Conservation (phyloP, 2,888 invertebrate genomes). For the Carcina quercana region DNA sequence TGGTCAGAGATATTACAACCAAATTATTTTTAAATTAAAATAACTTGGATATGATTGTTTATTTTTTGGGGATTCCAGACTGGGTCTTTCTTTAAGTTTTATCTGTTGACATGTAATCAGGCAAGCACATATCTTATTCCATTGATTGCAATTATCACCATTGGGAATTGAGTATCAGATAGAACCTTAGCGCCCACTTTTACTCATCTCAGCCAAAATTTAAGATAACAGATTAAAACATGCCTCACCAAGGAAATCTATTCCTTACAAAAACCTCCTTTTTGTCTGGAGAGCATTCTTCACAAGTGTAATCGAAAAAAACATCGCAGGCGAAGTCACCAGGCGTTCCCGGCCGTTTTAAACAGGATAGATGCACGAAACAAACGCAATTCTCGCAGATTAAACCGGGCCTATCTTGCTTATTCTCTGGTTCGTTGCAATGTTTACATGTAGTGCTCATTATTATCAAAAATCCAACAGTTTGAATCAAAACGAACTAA, state of each 20-base stretch:
- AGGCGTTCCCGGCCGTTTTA: conserved; percentile 79
- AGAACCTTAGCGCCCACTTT: no score
- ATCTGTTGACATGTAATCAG: no score
- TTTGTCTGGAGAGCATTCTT: conserved; percentile 74
- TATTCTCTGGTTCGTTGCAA: conserved; percentile 68
- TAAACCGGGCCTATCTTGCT: conserved; percentile 74
- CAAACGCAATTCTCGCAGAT: conserved; percentile 75
- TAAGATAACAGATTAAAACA: no score
- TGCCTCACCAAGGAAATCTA: conserved; percentile 79
- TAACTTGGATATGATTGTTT: no score
- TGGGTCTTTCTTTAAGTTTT: no score
- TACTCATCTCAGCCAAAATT: no score
- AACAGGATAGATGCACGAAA: conserved; percentile 79
- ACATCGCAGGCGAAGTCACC: conserved; percentile 83
- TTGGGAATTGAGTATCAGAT: no score
- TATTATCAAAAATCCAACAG: conserved; percentile 3
- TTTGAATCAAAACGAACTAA: no score
- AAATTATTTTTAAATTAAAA: no score
- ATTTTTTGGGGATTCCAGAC: no score
- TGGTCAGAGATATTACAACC: background rate
- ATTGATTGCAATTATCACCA: no score
- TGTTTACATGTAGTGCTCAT: conserved; percentile 67
- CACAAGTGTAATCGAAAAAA: conserved; percentile 82
- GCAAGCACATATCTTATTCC: no score
- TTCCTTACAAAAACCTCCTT: conserved; percentile 77